phyloP scores from a whole-genome alignment of 2,113 vertebrate species.

The Corythaeola cristata region DNA sequence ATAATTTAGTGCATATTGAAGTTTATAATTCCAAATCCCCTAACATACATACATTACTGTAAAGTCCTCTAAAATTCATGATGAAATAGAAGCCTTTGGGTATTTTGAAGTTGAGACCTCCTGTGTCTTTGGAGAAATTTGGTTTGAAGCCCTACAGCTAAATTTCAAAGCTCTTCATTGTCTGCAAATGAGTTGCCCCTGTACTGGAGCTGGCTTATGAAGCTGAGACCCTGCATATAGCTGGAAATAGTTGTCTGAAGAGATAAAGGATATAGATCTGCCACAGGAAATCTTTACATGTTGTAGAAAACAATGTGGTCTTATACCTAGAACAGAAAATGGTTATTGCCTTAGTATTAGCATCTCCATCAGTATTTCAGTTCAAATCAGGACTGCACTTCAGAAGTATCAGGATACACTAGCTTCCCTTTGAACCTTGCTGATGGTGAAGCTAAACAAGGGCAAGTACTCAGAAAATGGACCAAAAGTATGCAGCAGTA shows the following conservation, averaged over 20 bases:
- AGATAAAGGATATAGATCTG: not conserved
- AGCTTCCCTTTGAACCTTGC: not conserved
- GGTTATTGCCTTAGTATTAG: not conserved
- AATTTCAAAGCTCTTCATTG: conserved; percentile 4
- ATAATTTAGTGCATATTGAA: not conserved
- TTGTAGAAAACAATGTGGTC: not conserved
- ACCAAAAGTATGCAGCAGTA: not conserved
- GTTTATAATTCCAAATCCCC: not conserved
- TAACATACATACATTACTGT: not conserved
- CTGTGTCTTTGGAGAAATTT: conserved; percentile 21
- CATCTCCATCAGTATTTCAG: not conserved
- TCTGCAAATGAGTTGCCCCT: not conserved
- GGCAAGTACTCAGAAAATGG: not conserved
- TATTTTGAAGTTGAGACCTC: conserved; percentile 3
- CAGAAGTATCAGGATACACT: not conserved
- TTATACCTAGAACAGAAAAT: not conserved
- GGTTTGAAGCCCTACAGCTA: conserved; percentile 31
- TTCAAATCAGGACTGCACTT: not conserved
- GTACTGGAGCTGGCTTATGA: not conserved
- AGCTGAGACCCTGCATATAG: not conserved
- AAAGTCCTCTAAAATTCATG: not conserved
- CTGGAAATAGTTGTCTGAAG: not conserved
- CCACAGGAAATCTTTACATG: not conserved
- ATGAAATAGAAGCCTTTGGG: not conserved
- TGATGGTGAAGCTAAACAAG: not conserved